Percentiles rank a stretch among this genome's conserved stretches.
These are phyloP conservation scores for Acropora tenuis DNA, from an alignment of 64 coral and sea anemone species.

Conservation along the genomic window DNA sequence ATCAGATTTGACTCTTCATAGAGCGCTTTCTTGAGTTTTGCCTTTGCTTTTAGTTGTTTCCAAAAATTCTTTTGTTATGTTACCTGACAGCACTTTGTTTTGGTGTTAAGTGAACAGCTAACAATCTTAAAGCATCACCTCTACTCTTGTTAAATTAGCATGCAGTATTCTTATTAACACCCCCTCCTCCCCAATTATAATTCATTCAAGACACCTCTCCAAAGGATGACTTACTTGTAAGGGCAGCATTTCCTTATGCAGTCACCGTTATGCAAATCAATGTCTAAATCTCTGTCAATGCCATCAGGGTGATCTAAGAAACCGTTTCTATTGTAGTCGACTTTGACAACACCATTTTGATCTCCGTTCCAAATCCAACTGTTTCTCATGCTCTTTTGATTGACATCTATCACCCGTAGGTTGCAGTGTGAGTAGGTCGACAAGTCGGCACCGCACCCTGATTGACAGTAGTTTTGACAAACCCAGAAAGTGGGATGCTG, in stretches of 20 bases:
- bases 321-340: not conserved
- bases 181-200: too few relatives aligned
- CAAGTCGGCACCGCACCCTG: constrained; percentile 52
- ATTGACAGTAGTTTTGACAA: constrained; percentile 45
- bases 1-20: too few relatives aligned
- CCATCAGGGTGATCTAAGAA: not conserved
- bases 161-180: too few relatives aligned
- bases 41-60: too few relatives aligned
- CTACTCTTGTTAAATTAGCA: too few relatives aligned
- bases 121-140: too few relatives aligned
- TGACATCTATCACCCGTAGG: constrained; percentile 12
- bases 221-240: constrained; percentile 15
- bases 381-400: not conserved
- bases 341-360: not conserved
- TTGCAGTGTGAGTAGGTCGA: constrained; percentile 66
- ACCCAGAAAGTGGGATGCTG: constrained; percentile 64
- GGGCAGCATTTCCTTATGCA: not conserved
- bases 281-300: not conserved
- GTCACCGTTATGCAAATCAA: not conserved
- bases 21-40: too few relatives aligned
- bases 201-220: not conserved
- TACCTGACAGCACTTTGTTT: too few relatives aligned
- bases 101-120: too few relatives aligned
- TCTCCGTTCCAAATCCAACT: constrained; percentile 1
- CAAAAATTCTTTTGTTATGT: too few relatives aligned